A percentile compares a stretch with the other conserved stretches of the same genome.
Conservation (phyloP, 2,113 vertebrate genomes). For the sheep (Ovis aries) region ARS-UI_Ramb_v3.0 NC_056058.1:17686001-17686500, state of each 20-base stretch:
- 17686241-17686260: not conserved
- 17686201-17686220: not conserved
- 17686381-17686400: not conserved
- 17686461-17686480: not conserved
- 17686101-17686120: not conserved
- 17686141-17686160: not conserved
- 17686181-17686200: not conserved
- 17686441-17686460: not conserved
- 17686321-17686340: not conserved
- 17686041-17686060: not conserved
- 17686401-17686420: fast-evolving
- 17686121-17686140: not conserved
- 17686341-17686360: not conserved
- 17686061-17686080: not conserved
- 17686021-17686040: not conserved
- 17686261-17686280: not conserved
- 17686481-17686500: not conserved
- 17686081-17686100: not conserved
- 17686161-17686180: not conserved
- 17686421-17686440: not conserved
- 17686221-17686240: not conserved
- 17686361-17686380: not conserved
- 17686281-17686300: not conserved
- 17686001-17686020: not conserved
- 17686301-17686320: not conserved